A percentile compares a stretch with the other conserved stretches of the same genome.
phyloP scores from a whole-genome alignment of 2,888 invertebrate genomes.

The Sycophila texana region DNA sequence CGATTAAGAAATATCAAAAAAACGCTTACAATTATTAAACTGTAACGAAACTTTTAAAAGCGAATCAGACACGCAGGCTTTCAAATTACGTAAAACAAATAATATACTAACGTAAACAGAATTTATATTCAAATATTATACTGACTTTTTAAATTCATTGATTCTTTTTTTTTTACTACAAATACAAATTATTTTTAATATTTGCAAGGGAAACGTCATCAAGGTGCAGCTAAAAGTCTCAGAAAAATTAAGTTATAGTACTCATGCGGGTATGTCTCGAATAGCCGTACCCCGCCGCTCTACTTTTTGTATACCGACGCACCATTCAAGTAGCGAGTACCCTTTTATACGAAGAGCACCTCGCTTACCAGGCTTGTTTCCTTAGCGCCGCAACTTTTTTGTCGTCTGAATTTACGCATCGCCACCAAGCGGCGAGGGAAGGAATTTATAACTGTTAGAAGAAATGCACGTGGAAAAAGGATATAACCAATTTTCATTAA shows the following conservation, averaged over 20 bases:
- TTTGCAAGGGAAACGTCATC: slow-evolving; percentile 80
- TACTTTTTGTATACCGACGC: slow-evolving; percentile 76
- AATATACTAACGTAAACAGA: too few relatives aligned
- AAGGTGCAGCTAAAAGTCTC: slow-evolving; percentile 85
- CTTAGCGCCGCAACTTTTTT: neutral
- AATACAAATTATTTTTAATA: too few relatives aligned
- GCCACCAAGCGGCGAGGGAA: neutral
- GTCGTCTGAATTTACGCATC: neutral
- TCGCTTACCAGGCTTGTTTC: neutral
- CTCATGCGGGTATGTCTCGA: slow-evolving; percentile 87
- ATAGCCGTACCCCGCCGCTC: slow-evolving; percentile 87
- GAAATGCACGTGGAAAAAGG: too few relatives aligned
- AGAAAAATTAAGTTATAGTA: slow-evolving; percentile 88
- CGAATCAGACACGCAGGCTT: too few relatives aligned
- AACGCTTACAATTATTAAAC: neutral
- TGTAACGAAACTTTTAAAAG: too few relatives aligned
- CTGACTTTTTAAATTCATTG: too few relatives aligned
- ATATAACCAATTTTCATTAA: too few relatives aligned
- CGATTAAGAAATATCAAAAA: neutral
- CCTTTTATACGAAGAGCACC: slow-evolving; percentile 63
- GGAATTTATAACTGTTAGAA: neutral
- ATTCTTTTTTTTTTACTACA: too few relatives aligned
- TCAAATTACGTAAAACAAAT: too few relatives aligned
- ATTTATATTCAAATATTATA: too few relatives aligned
- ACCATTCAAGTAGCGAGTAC: slow-evolving; percentile 83